Percentiles rank a stretch among this genome's conserved stretches.
Evolutionary conservation across 2,888 invertebrate species (phyloP).

Genomic region (Drosophila testacea): DNA sequence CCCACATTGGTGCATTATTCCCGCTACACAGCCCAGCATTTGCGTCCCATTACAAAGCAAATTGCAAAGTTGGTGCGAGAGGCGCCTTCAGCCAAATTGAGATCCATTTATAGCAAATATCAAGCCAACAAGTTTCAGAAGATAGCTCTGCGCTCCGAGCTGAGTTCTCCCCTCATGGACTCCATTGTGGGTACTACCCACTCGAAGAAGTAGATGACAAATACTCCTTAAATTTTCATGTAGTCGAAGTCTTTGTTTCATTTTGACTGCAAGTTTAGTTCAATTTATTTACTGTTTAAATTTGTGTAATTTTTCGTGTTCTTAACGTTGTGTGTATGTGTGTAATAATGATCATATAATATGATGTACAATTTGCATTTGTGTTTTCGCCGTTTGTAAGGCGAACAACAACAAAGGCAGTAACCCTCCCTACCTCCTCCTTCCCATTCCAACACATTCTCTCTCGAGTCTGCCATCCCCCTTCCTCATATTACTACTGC

Average conservation of each 20-base stretch:
- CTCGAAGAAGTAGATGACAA: constrained; percentile 40
- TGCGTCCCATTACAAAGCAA: constrained; percentile 89
- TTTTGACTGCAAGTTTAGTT: constrained; percentile 61
- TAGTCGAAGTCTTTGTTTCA: constrained; percentile 36
- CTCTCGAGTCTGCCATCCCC: neutral
- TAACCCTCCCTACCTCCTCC: neutral
- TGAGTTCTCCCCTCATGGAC: constrained; percentile 84
- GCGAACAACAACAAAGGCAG: constrained; percentile 42
- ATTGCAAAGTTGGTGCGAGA: constrained; percentile 90
- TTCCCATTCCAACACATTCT: neutral
- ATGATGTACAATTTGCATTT: constrained; percentile 16
- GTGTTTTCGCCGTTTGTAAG: constrained; percentile 20
- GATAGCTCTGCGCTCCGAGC: constrained; percentile 88
- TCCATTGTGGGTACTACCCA: constrained; percentile 69
- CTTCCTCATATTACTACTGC: constrained; percentile 20
- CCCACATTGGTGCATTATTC: constrained; percentile 91
- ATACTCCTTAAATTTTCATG: constrained; percentile 13
- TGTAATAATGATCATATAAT: constrained; percentile 47
- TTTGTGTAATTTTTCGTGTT: constrained; percentile 61
- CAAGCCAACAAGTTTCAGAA: constrained; percentile 87
- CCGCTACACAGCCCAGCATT: constrained; percentile 89
- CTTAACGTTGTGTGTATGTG: constrained; percentile 22
- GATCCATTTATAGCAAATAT: constrained; percentile 90
- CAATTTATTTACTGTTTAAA: constrained; percentile 75
- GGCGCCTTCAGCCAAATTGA: constrained; percentile 90